Evolutionary conservation across 2,888 invertebrate genomes (phyloP).

Genomic region (Eupelmus urozonus): DNA sequence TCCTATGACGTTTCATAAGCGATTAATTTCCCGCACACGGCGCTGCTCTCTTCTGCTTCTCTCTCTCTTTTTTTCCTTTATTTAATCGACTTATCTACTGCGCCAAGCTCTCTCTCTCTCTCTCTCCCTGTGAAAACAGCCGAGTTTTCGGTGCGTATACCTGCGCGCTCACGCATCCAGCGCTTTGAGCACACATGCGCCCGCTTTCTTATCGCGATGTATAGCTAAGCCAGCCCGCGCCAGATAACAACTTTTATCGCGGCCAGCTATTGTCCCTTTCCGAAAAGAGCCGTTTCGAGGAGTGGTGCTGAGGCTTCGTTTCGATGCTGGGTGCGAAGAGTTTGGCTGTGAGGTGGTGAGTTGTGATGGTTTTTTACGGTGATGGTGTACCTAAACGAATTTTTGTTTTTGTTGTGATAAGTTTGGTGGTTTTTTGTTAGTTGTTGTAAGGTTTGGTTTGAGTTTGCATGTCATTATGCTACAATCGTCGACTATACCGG

Average conservation of each 20-base stretch:
- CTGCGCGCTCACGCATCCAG: slow-evolving; percentile 1
- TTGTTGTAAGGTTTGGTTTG: no score
- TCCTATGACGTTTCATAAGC: slow-evolving; percentile 41
- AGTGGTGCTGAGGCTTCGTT: no score
- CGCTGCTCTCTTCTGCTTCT: not conserved
- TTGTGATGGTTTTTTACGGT: no score
- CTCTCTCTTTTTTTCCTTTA: slow-evolving; percentile 35
- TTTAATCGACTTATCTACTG: slow-evolving; percentile 57
- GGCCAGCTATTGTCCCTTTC: not conserved
- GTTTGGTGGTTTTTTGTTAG: no score
- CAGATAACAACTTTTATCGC: no score
- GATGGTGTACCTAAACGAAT: no score
- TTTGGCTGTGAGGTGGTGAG: no score
- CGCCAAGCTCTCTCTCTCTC: not conserved
- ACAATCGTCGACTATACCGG: no score
- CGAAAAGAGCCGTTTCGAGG: not conserved
- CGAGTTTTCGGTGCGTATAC: slow-evolving; percentile 48
- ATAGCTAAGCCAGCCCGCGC: not conserved
- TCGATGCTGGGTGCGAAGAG: no score
- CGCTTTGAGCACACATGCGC: not conserved
- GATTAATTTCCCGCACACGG: slow-evolving; percentile 38
- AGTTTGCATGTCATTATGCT: no score
- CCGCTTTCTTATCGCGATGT: no score
- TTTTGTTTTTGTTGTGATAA: no score
- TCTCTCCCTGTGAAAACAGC: slow-evolving; percentile 32